phyloP scores from a whole-genome alignment of 2,888 invertebrate species.

The Rhagonycha fulva region DNA sequence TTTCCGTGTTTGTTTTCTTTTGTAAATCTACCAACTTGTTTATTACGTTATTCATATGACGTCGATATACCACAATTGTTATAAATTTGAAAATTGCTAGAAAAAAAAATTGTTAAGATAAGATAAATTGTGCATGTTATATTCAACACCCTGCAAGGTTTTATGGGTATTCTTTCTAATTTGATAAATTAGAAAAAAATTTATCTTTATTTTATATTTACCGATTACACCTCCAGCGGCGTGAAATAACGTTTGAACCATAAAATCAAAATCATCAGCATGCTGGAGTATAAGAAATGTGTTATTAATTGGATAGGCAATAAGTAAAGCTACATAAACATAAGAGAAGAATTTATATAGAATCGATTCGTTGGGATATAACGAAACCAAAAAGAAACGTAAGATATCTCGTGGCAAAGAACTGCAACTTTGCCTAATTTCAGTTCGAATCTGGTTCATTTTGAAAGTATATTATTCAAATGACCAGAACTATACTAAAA shows the following conservation, averaged over 20 bases:
- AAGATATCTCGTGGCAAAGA: neutral
- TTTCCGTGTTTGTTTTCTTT: neutral
- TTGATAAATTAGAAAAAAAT: no score
- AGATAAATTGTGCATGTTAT: neutral
- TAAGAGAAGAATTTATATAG: neutral
- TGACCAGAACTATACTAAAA: neutral
- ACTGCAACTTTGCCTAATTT: neutral
- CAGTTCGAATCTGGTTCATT: neutral
- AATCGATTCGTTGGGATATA: neutral
- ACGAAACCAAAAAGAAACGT: neutral
- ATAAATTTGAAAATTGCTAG: slow-evolving; percentile 4
- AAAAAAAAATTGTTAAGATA: neutral
- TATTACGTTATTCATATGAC: neutral
- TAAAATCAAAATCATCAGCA: neutral
- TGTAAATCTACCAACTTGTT: slow-evolving; percentile 5
- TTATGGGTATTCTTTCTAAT: no score
- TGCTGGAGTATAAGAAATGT: neutral
- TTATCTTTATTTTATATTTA: neutral
- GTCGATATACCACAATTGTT: neutral
- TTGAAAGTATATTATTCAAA: neutral
- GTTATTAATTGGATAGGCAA: neutral
- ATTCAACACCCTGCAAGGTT: no score
- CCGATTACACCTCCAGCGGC: neutral
- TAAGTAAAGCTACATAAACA: neutral
- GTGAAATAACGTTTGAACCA: neutral